Evolutionary conservation across 1,140 invertebrate genomes (phyloP).

Genomic region (Hermetia illucens): DNA sequence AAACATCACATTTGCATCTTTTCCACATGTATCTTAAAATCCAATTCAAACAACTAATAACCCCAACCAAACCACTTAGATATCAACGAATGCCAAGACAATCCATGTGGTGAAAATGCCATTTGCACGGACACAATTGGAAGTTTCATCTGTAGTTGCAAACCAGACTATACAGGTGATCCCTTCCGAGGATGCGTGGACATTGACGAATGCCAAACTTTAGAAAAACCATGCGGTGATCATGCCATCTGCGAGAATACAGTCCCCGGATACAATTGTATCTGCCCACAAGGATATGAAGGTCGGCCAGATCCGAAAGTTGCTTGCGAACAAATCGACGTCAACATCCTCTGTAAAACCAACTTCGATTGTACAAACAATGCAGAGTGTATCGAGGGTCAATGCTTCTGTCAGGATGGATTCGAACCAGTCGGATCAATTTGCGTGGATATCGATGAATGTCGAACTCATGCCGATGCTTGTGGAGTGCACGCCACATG

Average conservation of each 20-base stretch:
- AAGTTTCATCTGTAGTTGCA: conserved; percentile 70
- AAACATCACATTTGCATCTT: too few relatives aligned
- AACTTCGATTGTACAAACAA: conserved; percentile 89
- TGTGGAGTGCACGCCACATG: conserved; percentile 75
- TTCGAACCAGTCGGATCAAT: conserved; percentile 65
- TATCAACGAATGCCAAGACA: conserved; percentile 76
- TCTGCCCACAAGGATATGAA: conserved; percentile 77
- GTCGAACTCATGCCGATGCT: conserved; percentile 42
- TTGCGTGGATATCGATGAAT: conserved; percentile 76
- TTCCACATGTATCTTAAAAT: too few relatives aligned
- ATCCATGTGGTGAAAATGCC: conserved; percentile 72
- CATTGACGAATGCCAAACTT: conserved; percentile 74
- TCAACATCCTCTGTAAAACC: conserved; percentile 68
- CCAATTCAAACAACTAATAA: too few relatives aligned
- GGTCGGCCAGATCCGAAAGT: conserved; percentile 66
- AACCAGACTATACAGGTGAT: conserved; percentile 71
- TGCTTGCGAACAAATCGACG: conserved; percentile 77
- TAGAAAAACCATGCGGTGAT: conserved; percentile 69
- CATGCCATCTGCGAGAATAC: conserved; percentile 81
- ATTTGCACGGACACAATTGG: conserved; percentile 76
- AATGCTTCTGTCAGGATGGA: conserved; percentile 81
- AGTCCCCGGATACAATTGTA: conserved; percentile 71
- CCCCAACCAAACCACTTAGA: conserved; percentile 36
- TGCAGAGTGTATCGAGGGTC: conserved; percentile 72
- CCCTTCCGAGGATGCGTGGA: conserved; percentile 72